Evolutionary conservation across 2,113 vertebrate species (phyloP).

Genomic region (Chelonoidis abingdonii): DNA sequence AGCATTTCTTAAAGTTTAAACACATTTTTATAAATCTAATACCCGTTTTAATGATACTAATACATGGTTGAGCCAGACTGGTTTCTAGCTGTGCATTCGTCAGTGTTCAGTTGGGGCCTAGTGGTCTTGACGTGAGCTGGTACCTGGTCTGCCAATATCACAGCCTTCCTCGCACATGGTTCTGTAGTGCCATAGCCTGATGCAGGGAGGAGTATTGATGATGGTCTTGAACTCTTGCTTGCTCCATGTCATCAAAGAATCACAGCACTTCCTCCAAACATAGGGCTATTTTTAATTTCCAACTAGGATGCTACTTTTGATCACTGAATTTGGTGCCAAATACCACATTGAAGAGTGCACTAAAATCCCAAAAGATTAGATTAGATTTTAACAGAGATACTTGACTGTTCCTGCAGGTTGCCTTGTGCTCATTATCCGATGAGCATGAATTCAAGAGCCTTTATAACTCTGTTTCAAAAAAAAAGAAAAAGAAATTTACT

Average conservation of each 20-base stretch:
- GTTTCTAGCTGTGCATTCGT: background rate
- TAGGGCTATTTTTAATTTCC: background rate
- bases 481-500: background rate
- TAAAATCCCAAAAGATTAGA: background rate
- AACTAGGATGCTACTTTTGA: background rate
- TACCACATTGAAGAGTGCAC: background rate
- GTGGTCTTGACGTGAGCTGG: background rate
- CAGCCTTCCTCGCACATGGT: rapidly evolving
- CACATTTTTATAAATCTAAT: background rate
- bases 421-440: background rate
- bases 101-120: background rate
- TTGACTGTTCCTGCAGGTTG: background rate
- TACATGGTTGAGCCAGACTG: background rate
- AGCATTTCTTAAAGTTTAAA: background rate
- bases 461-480: background rate
- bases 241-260: background rate
- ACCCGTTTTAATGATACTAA: background rate
- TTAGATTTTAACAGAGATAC: background rate
- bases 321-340: background rate
- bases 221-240: background rate
- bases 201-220: background rate
- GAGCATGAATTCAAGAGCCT: background rate
- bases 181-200: background rate
- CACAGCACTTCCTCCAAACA: background rate
- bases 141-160: background rate